A percentile compares a stretch with the other conserved stretches of the same genome.
These are phyloP conservation scores for Sarcophaga subvicina DNA, from an alignment of 2,888 invertebrate species.

Conservation along the genomic window DNA sequence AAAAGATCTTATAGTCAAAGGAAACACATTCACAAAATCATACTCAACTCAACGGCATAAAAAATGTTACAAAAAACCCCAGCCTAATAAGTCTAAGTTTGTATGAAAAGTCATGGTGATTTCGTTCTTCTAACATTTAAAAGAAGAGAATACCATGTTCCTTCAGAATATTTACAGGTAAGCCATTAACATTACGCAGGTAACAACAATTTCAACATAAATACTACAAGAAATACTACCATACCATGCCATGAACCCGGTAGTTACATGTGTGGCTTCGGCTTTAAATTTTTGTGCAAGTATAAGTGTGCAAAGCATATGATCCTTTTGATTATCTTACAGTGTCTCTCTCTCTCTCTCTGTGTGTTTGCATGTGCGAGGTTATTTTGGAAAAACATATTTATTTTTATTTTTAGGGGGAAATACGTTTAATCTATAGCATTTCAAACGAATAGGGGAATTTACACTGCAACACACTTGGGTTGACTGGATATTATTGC, in stretches of 20 bases:
- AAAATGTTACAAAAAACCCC: too few relatives aligned
- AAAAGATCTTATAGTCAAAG: not conserved
- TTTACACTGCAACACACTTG: conserved; percentile 8
- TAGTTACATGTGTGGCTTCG: not conserved
- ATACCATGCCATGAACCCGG: not conserved
- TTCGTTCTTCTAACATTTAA: conserved; percentile 12
- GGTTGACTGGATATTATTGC: conserved; percentile 29
- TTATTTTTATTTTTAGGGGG: conserved; percentile 18
- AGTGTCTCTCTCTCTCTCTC: not conserved
- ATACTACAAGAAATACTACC: not conserved
- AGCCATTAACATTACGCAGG: conserved; percentile 47
- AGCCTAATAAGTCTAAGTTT: not conserved
- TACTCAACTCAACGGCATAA: too few relatives aligned
- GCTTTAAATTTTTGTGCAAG: not conserved
- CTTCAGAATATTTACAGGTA: conserved; percentile 10
- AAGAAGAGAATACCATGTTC: not conserved
- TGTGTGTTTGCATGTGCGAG: not conserved
- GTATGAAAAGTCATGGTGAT: conserved; percentile 8
- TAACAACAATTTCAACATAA: not conserved
- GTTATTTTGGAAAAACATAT: conserved; percentile 31
- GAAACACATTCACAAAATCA: conserved; percentile 1
- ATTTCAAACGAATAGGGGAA: conserved; percentile 28
- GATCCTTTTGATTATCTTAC: not conserved
- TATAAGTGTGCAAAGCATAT: conserved; percentile 6
- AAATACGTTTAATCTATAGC: conserved; percentile 26